Evolutionary conservation across 1,140 invertebrate genomes (phyloP), one percentile per base, ranked within the genome.

Genomic region (Plectus sambesii): DNA sequence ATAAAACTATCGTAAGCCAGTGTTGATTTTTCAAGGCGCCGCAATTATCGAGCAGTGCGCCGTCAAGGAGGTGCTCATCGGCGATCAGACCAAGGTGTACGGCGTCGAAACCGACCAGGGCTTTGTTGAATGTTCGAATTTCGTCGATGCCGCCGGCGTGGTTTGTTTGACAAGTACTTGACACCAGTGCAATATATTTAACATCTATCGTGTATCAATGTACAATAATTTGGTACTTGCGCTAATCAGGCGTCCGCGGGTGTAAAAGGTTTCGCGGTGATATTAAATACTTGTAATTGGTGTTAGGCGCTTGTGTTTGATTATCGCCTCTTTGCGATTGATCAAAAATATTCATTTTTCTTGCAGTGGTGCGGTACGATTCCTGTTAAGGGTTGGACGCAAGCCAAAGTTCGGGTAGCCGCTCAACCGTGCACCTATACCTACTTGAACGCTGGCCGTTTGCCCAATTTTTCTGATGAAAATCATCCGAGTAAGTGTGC

Each of bases 21-120:
- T n/a, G n/a, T n/a, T n/a, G n/a, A 24, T 9, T 2, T 30, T 51
- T 63, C 24, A 44, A 87, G 87, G 88, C 51, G 84, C 87, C 0
- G 78, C 78, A 58, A 77, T 93, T 5, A 77, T 84, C 57, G 87
- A 94, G 73, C 79, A 85, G 53, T 88, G 86, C 66, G 73, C 78
- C 36, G 63, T 76, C 4, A 42, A 67, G n/a, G 60, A 66, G 24
- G 70, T 76, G 12, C 39, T 66, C 5, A 25, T 73, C 59, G 38
- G 60, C 58, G 53, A 69, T 27, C 73, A 82, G 56, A 77, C 79
- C 15, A 62, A 57, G 40, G 75, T 76, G n/a, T 62, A 69, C 39
- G 69, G 63, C 6, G 75, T 77, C 9, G 69, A 74, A 19, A 78
- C 77, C 2, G 69, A 66, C 44, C 57, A 62, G 41, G 78, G 78